These are phyloP conservation scores for Triplophysa rosa DNA, from an alignment of 2,113 vertebrate genomes.

Conservation along the genomic window DNA sequence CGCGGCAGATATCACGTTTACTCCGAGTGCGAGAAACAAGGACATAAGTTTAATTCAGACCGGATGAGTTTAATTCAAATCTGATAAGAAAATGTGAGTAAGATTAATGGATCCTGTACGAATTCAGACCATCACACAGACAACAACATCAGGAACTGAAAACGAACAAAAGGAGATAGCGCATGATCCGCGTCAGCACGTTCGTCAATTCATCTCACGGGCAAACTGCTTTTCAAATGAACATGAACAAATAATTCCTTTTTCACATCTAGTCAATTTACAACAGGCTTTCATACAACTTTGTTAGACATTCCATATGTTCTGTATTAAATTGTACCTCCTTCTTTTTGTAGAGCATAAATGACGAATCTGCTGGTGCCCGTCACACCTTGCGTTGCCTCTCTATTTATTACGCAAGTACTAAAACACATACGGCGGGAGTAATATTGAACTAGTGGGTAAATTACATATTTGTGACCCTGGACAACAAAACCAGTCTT, in stretches of 20 bases:
- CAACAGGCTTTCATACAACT: neutral
- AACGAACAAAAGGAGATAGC: neutral
- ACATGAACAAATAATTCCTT: neutral
- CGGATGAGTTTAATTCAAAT: neutral
- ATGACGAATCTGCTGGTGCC: neutral
- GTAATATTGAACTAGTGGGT: too few relatives aligned
- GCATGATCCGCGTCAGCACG: neutral
- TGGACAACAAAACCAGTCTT: too few relatives aligned
- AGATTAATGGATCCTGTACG: neutral
- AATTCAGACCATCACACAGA: slow-evolving; percentile 16
- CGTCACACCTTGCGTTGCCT: neutral
- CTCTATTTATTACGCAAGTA: neutral
- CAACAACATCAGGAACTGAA: slow-evolving; percentile 35
- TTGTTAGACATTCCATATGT: neutral
- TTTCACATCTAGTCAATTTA: neutral
- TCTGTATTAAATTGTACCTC: neutral
- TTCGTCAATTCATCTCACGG: neutral
- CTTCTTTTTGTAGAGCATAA: neutral
- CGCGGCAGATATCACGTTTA: neutral
- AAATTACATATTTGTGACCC: too few relatives aligned
- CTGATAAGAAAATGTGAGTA: neutral
- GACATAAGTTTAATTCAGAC: slow-evolving; percentile 19
- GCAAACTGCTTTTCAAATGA: neutral
- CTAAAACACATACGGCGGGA: neutral
- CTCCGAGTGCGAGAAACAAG: neutral